These are phyloP conservation scores for Lepus townsendii DNA, from an alignment of 2,797 vertebrate genomes.

Conservation along the genomic window DNA sequence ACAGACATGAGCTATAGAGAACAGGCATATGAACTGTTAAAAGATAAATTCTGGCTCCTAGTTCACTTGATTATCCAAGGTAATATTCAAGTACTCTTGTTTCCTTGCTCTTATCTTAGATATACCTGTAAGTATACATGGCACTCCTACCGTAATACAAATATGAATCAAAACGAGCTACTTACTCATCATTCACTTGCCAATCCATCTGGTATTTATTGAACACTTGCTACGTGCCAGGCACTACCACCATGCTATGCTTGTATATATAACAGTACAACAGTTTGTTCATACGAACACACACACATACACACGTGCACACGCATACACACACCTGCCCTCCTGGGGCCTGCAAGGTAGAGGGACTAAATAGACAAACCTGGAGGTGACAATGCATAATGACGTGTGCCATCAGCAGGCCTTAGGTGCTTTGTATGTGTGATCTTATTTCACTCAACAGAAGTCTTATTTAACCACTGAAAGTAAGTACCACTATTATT, in stretches of 20 bases:
- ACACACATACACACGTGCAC: background rate
- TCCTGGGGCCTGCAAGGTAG: background rate
- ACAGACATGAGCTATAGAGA: background rate
- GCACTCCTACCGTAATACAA: background rate
- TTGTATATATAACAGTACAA: background rate
- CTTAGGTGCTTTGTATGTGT: background rate
- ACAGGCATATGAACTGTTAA: background rate
- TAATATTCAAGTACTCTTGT: background rate
- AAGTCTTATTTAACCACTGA: background rate
- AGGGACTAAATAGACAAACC: background rate
- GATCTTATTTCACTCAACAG: background rate
- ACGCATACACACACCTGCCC: too few relatives aligned
- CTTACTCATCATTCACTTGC: background rate
- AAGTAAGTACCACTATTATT: background rate
- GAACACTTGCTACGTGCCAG: background rate
- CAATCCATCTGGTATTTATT: background rate
- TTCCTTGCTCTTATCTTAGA: constrained; percentile 21
- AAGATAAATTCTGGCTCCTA: constrained; percentile 30
- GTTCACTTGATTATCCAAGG: background rate
- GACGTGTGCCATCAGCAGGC: background rate
- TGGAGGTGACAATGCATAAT: background rate
- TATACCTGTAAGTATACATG: background rate
- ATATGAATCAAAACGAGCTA: background rate
- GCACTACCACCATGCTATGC: background rate
- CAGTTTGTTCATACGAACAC: background rate